Conservation (phyloP, 2,113 vertebrate species). For the Asarcornis scutulata region DNA sequence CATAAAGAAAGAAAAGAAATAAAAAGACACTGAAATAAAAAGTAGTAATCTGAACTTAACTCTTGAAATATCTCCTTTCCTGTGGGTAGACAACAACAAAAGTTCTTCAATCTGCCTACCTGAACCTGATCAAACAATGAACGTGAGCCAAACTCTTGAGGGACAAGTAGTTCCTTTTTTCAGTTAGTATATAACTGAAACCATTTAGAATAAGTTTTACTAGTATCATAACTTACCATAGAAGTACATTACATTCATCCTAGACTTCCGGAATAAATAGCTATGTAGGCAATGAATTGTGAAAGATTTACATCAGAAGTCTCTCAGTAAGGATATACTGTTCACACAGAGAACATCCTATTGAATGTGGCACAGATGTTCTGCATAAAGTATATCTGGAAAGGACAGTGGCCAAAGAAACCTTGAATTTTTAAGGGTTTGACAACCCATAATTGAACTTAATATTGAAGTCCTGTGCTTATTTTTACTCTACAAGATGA, state of each 20-base stretch:
- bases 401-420: not conserved
- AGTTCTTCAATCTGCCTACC: not conserved
- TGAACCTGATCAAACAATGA: not conserved
- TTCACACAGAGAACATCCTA: not conserved
- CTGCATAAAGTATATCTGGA: not conserved
- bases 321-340: not conserved
- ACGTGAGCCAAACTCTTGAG: not conserved
- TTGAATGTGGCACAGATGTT: fast-evolving
- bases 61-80: not conserved
- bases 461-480: not conserved
- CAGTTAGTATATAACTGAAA: not conserved
- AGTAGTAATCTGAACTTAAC: not conserved
- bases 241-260: not conserved
- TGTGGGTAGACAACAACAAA: not conserved
- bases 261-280: not conserved
- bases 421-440: not conserved
- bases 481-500: not conserved
- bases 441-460: not conserved
- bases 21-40: not conserved
- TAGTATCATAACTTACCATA: not conserved
- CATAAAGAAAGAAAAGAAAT: not conserved
- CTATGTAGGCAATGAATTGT: not conserved
- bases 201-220: not conserved
- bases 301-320: not conserved
- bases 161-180: not conserved